Percentiles rank a stretch among this genome's conserved stretches.
Evolutionary conservation across 1,140 invertebrate genomes (phyloP).

Genomic region (Gonioctena quinquepunctata): DNA sequence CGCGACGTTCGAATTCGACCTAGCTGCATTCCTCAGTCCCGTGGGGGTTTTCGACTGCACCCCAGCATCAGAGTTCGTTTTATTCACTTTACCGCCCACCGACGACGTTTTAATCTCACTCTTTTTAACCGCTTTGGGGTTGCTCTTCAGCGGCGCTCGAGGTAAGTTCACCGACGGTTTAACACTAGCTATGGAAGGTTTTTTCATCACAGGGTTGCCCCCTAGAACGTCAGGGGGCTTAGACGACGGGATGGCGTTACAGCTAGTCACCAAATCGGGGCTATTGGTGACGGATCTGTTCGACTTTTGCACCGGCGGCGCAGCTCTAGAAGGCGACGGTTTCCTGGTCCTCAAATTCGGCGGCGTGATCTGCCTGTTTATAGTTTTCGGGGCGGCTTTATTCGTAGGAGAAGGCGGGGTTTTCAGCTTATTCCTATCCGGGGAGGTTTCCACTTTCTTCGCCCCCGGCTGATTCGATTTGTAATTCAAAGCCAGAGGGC

Average conservation of each 20-base stretch:
- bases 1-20: conserved; percentile 69
- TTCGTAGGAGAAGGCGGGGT: conserved; percentile 53
- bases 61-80: conserved; percentile 38
- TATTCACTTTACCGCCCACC: conserved; percentile 41
- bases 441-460: conserved; percentile 20
- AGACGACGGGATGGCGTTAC: conserved; percentile 57
- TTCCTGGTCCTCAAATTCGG: conserved; percentile 57
- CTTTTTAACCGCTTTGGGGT: conserved; percentile 33
- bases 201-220: conserved; percentile 44
- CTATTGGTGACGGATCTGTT: conserved; percentile 59
- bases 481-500: conserved; percentile 49
- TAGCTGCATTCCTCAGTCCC: conserved; percentile 55
- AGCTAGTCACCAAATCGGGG: conserved; percentile 73
- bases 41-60: conserved; percentile 53
- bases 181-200: conserved; percentile 31
- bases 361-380: conserved; percentile 58
- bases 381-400: conserved; percentile 53
- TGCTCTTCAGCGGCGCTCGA: conserved; percentile 35
- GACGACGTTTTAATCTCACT: conserved; percentile 43
- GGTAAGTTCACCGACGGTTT: conserved; percentile 39
- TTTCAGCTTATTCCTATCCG: conserved; percentile 42
- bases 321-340: conserved; percentile 43
- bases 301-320: conserved; percentile 48
- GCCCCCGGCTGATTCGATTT: conserved; percentile 16
- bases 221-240: conserved; percentile 68